Conservation (phyloP, 2,888 invertebrate genomes). For the Ischnura elegans region DNA sequence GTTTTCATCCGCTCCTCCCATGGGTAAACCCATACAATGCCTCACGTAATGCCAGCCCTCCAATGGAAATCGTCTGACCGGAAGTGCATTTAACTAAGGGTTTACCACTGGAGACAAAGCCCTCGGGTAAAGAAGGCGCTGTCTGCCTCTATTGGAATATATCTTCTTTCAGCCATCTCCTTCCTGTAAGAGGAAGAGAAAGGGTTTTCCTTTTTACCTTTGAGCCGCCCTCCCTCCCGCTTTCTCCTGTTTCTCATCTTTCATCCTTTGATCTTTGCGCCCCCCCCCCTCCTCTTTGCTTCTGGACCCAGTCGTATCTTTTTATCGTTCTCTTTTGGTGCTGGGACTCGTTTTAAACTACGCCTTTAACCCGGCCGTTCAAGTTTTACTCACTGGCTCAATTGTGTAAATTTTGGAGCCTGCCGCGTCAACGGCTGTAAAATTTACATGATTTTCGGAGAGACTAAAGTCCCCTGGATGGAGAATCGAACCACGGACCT, state of each 20-base stretch:
- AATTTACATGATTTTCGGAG: too few species aligned
- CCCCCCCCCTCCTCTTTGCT: background rate
- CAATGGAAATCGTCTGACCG: background rate
- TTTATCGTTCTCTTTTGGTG: background rate
- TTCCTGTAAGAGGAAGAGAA: background rate
- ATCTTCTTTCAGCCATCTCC: background rate
- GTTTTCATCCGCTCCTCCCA: too few species aligned
- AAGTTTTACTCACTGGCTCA: background rate
- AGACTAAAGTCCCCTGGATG: too few species aligned
- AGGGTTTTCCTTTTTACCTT: background rate
- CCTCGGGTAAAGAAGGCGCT: background rate
- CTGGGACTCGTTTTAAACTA: background rate
- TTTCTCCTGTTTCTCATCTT: background rate
- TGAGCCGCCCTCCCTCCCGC: background rate
- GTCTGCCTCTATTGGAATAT: background rate
- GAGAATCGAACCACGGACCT: too few species aligned
- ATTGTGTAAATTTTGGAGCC: too few species aligned
- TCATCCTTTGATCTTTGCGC: slow-evolving; percentile 2
- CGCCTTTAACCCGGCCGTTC: background rate
- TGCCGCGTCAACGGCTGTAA: too few species aligned
- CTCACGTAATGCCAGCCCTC: too few species aligned
- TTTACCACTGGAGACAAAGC: background rate
- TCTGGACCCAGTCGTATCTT: background rate
- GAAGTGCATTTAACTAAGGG: background rate
- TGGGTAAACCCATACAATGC: too few species aligned